Percentiles rank a stretch among this genome's conserved stretches.
Conservation (phyloP, 2,113 vertebrate species). For the Aphelocoma coerulescens region DNA sequence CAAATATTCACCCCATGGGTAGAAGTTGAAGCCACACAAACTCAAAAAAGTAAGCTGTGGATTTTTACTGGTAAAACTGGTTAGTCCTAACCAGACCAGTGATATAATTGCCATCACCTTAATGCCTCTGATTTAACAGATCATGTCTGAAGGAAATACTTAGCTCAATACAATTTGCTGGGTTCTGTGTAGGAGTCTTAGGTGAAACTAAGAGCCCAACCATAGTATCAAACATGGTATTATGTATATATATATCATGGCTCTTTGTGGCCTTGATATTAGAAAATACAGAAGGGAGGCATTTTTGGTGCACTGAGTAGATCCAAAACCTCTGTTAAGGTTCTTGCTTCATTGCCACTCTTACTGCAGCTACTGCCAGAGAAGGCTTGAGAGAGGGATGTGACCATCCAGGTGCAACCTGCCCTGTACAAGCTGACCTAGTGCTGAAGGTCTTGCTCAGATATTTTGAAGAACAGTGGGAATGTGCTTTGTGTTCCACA, state of each 20-base stretch:
- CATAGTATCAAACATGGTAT: accelerated
- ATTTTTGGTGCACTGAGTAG: background rate
- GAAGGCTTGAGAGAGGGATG: background rate
- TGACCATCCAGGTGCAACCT: accelerated
- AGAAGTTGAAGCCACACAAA: background rate
- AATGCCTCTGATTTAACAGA: background rate
- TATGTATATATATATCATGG: no score
- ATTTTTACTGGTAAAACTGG: background rate
- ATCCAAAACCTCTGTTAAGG: background rate
- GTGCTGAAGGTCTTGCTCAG: background rate
- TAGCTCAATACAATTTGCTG: background rate
- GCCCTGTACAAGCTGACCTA: background rate
- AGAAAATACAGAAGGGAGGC: background rate
- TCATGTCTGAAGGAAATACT: background rate
- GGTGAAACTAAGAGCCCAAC: background rate
- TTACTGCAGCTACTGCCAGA: background rate
- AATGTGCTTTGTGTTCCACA: background rate
- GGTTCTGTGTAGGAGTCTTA: background rate
- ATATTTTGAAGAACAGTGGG: background rate
- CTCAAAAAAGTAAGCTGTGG: background rate
- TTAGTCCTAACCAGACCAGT: background rate
- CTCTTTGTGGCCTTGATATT: background rate
- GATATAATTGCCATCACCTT: background rate
- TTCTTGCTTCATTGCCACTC: background rate
- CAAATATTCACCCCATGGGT: background rate